Conservation (phyloP, 2,797 vertebrate genomes). For the Sitta carolinensis region DNA sequence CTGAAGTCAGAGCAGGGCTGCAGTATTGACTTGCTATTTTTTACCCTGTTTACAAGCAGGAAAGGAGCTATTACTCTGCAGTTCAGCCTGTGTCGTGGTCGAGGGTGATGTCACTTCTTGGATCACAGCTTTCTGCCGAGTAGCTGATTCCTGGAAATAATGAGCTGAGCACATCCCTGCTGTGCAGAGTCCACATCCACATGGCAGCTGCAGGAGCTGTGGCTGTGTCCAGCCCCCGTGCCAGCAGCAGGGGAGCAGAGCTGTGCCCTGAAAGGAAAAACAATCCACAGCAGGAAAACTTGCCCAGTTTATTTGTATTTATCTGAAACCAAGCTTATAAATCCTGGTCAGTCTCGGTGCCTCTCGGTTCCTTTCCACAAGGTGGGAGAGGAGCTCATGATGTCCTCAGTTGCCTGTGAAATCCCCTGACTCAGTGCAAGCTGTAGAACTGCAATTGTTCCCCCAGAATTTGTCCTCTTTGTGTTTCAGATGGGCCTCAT, state of each 20-base stretch:
- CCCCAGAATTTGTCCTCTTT: background rate
- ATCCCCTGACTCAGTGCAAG: background rate
- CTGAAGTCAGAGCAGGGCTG: background rate
- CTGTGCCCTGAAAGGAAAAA: background rate
- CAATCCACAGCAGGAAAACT: background rate
- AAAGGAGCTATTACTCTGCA: background rate
- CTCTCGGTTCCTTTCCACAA: background rate
- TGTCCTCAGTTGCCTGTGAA: background rate
- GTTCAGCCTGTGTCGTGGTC: background rate
- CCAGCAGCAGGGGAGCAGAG: background rate
- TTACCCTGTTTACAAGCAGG: background rate
- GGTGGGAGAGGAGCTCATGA: background rate
- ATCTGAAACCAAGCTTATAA: background rate
- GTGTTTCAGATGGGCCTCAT: background rate
- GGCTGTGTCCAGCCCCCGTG: fast-evolving
- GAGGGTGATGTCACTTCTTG: background rate
- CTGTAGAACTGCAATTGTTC: background rate
- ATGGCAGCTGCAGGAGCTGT: background rate
- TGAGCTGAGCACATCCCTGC: background rate
- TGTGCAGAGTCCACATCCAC: background rate
- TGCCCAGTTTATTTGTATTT: background rate
- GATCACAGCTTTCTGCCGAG: background rate
- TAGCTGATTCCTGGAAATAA: background rate
- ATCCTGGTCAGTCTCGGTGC: fast-evolving
- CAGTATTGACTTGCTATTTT: background rate